phyloP scores from a whole-genome alignment of 2,797 vertebrate species.

The Typhlichthys subterraneus region DNA sequence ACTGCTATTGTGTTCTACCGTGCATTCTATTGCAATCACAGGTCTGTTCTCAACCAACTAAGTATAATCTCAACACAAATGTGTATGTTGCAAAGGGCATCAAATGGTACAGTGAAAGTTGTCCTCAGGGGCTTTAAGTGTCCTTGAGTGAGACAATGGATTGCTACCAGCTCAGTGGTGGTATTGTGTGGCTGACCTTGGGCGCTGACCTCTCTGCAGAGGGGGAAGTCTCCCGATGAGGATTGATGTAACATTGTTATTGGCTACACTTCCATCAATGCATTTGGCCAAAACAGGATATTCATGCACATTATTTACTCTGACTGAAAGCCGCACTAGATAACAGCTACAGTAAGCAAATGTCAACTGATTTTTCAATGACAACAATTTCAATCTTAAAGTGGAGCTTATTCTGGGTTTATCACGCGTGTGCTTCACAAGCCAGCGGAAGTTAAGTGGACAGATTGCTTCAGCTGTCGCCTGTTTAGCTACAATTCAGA shows the following conservation, averaged over 20 bases:
- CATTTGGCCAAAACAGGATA: background rate
- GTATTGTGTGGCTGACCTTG: background rate
- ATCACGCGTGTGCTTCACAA: slow-evolving; percentile 62
- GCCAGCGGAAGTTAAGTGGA: slow-evolving; percentile 31
- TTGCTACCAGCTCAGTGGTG: background rate
- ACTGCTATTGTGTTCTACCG: no score
- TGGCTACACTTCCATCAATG: slow-evolving; percentile 1
- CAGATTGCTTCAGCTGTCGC: slow-evolving; percentile 50
- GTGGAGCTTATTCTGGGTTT: slow-evolving; percentile 52
- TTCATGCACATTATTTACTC: slow-evolving; percentile 5
- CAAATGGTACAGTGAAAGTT: no score
- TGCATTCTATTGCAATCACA: no score
- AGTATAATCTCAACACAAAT: no score
- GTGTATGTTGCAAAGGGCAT: no score
- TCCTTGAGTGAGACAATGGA: slow-evolving; percentile 11
- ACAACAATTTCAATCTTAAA: slow-evolving; percentile 43
- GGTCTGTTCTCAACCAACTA: no score
- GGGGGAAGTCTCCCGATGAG: background rate
- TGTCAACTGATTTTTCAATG: slow-evolving; percentile 34
- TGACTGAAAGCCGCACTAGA: background rate
- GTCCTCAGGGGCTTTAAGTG: background rate
- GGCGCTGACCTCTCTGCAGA: slow-evolving; percentile 1
- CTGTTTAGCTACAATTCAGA: slow-evolving; percentile 61
- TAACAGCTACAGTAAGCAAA: slow-evolving; percentile 31
- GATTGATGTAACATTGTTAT: slow-evolving; percentile 11